A percentile compares a stretch with the other conserved stretches of the same genome.
These are phyloP conservation scores for Siderastrea siderea DNA, from an alignment of 92 coral and sea anemone species.

Conservation along the genomic window DNA sequence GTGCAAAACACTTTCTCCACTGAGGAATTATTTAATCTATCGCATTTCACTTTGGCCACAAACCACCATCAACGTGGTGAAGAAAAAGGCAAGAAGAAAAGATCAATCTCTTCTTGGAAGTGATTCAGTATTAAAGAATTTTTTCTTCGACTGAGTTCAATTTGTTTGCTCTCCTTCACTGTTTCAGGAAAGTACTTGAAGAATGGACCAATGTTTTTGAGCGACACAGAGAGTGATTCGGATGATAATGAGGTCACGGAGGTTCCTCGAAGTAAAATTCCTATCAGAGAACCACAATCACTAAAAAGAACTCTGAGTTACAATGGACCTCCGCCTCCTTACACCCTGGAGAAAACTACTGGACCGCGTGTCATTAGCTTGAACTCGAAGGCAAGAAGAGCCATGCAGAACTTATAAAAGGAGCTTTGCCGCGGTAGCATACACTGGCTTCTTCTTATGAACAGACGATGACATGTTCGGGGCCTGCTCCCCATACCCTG, in stretches of 20 bases:
- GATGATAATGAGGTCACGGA: slow-evolving; percentile 84
- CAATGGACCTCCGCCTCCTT: slow-evolving; percentile 69
- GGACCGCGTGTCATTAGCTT: slow-evolving; percentile 27
- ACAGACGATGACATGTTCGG: too few relatives aligned
- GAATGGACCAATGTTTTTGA: slow-evolving; percentile 94
- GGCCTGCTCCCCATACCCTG: too few relatives aligned
- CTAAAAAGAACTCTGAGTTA: slow-evolving; percentile 35
- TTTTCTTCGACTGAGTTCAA: not conserved
- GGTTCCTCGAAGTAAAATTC: slow-evolving; percentile 26
- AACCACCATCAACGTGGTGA: too few relatives aligned
- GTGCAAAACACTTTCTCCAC: too few relatives aligned
- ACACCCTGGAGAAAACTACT: slow-evolving; percentile 43
- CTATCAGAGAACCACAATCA: slow-evolving; percentile 38
- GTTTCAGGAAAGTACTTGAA: slow-evolving; percentile 81
- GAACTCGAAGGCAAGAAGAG: slow-evolving; percentile 68
- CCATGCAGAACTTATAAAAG: slow-evolving; percentile 86
- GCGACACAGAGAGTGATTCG: slow-evolving; percentile 94
- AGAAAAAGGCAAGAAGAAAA: too few relatives aligned
- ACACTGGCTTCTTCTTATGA: too few relatives aligned
- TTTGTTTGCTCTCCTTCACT: not conserved
- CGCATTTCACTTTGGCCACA: too few relatives aligned
- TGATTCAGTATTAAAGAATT: too few relatives aligned
- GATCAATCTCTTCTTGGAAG: too few relatives aligned
- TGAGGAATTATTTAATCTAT: too few relatives aligned
- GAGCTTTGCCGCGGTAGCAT: not conserved